These are phyloP conservation scores for Drosophila pseudoobscura DNA, from an alignment of 1,140 invertebrate genomes.

Conservation along the genomic window DNA sequence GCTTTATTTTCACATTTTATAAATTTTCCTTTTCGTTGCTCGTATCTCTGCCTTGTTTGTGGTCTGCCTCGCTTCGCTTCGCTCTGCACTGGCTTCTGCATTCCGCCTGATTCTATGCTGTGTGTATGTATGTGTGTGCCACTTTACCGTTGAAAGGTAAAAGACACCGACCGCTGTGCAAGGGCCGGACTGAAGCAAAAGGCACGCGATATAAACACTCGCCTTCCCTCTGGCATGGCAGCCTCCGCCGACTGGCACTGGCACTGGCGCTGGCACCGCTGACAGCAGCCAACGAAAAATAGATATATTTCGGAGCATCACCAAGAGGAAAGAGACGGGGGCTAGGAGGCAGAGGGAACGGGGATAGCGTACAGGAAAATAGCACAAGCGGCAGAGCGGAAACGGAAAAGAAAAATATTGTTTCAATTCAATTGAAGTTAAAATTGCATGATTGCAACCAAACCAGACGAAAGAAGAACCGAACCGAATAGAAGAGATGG, in stretches of 20 bases:
- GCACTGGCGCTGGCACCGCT: constrained; percentile 17
- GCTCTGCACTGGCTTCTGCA: constrained; percentile 28
- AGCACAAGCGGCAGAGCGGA: constrained; percentile 69
- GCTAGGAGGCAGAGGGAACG: not conserved
- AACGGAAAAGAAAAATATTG: constrained; percentile 77
- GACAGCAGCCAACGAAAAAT: constrained; percentile 57
- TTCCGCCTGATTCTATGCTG: constrained; percentile 24
- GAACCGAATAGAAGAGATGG: constrained; percentile 26
- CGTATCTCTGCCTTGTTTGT: constrained; percentile 51
- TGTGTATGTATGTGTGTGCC: constrained; percentile 17
- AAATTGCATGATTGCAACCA: constrained; percentile 70
- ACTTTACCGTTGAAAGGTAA: constrained; percentile 49
- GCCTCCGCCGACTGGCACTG: too few species aligned
- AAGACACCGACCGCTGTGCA: constrained; percentile 22
- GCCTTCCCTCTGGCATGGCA: constrained; percentile 1
- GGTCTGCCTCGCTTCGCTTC: constrained; percentile 39
- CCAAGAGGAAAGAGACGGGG: not conserved
- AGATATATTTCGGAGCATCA: constrained; percentile 44
- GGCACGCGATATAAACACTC: constrained; percentile 47
- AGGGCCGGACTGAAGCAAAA: constrained; percentile 36
- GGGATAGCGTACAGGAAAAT: constrained; percentile 24
- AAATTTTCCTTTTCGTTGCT: constrained; percentile 45
- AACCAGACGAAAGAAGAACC: constrained; percentile 35
- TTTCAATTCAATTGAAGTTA: constrained; percentile 74
- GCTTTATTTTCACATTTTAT: constrained; percentile 65